Percentiles rank a stretch among this genome's conserved stretches.
Evolutionary conservation across 2,113 vertebrate species (phyloP).

Genomic region (Genyomyrus donnyi): DNA sequence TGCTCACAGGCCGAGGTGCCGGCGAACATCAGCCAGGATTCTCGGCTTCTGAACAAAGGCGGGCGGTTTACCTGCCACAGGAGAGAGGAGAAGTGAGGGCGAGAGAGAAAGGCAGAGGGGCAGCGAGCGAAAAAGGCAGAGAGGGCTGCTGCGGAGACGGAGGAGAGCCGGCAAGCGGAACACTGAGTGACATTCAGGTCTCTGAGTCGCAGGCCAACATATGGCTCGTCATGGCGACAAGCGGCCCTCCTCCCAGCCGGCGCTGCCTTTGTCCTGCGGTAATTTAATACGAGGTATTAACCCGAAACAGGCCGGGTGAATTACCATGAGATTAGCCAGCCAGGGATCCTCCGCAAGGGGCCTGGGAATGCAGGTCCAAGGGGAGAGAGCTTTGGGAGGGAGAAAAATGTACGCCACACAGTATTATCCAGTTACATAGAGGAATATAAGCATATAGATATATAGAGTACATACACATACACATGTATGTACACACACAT

Average conservation of each 20-base stretch:
- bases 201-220: conserved; percentile 31
- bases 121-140: no score
- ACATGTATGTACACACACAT: neutral
- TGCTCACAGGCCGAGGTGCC: conserved; percentile 35
- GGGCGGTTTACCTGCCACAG: conserved; percentile 37
- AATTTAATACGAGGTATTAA: conserved; percentile 36
- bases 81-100: conserved; percentile 9
- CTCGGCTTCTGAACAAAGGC: conserved; percentile 34
- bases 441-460: neutral
- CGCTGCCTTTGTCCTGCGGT: conserved; percentile 29
- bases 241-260: conserved; percentile 10
- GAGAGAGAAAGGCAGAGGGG: no score
- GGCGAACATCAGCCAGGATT: conserved; percentile 36
- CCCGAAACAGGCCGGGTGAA: conserved; percentile 19
- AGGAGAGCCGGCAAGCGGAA: conserved; percentile 7
- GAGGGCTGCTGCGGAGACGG: conserved; percentile 22
- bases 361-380: neutral
- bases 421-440: neutral
- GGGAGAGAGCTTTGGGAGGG: neutral
- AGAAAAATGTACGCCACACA: neutral
- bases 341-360: neutral
- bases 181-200: conserved; percentile 33
- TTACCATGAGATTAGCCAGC: conserved; percentile 20
- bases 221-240: conserved; percentile 36
- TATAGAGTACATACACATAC: neutral